phyloP scores from a whole-genome alignment of 1,140 invertebrate species.

The Drosophila kanapiae region DNA sequence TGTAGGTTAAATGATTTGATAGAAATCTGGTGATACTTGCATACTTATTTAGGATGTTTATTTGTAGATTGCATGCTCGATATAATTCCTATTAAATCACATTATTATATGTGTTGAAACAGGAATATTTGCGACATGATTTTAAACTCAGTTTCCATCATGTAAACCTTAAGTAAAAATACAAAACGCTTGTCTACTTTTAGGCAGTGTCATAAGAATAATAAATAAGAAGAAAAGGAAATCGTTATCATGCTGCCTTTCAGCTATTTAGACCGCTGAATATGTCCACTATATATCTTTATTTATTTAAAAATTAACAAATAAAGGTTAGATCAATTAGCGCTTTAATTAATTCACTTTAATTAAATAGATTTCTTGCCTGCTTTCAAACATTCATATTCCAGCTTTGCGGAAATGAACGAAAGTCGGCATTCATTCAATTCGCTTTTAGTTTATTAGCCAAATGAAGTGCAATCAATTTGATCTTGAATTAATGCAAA shows the following conservation, averaged over 20 bases:
- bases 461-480: slow-evolving; percentile 65
- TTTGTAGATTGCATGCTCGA: background rate
- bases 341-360: background rate
- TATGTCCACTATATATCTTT: background rate
- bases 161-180: background rate
- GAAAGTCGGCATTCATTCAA: slow-evolving; percentile 22
- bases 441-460: slow-evolving; percentile 47
- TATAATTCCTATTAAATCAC: background rate
- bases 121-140: too few species aligned
- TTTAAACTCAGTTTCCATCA: background rate
- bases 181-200: slow-evolving; percentile 28
- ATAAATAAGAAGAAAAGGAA: background rate
- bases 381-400: slow-evolving; percentile 2
- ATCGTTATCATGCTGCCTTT: background rate
- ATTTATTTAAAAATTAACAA: background rate
- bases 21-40: background rate
- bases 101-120: background rate
- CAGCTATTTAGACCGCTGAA: background rate
- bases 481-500: slow-evolving; percentile 74
- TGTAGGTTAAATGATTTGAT: background rate
- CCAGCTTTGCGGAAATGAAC: slow-evolving; percentile 57
- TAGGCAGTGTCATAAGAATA: slow-evolving; percentile 3
- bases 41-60: background rate
- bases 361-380: background rate
- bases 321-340: background rate